These are phyloP conservation scores for Calycopis cecrops DNA, from an alignment of 1,140 invertebrate species.

Conservation along the genomic window DNA sequence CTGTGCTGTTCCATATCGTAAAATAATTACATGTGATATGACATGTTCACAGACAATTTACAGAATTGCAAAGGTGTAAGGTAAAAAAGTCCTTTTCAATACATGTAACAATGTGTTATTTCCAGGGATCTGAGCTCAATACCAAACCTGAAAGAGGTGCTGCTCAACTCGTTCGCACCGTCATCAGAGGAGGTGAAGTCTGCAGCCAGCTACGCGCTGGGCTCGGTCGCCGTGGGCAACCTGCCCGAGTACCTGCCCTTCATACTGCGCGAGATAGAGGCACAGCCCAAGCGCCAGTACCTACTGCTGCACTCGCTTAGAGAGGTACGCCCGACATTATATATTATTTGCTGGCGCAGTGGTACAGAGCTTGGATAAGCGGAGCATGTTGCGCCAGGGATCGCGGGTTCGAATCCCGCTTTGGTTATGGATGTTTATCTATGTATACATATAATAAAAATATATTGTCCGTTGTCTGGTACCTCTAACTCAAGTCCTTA, in stretches of 20 bases:
- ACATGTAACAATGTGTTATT: neutral
- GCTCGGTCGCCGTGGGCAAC: slow-evolving; percentile 96
- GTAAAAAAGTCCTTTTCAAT: no score
- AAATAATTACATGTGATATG: no score
- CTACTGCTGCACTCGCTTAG: slow-evolving; percentile 96
- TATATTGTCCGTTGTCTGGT: no score
- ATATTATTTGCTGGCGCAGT: neutral
- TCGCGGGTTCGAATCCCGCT: no score
- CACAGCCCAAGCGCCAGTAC: slow-evolving; percentile 96
- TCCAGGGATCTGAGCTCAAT: slow-evolving; percentile 89
- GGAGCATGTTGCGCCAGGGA: no score
- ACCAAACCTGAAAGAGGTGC: slow-evolving; percentile 82
- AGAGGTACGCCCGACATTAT: slow-evolving; percentile 80
- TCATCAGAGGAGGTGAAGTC: slow-evolving; percentile 94
- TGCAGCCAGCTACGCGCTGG: slow-evolving; percentile 96
- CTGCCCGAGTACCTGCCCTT: slow-evolving; percentile 95
- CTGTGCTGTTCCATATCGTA: no score
- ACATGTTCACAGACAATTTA: no score
- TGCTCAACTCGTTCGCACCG: slow-evolving; percentile 85
- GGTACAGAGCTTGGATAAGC: no score
- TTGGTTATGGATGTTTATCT: no score
- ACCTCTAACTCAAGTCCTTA: no score
- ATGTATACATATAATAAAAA: no score
- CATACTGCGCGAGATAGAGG: slow-evolving; percentile 94
- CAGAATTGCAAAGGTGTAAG: no score